Base-by-base conservation (phyloP, 2,888 invertebrate species). In the Myathropa florea region DNA sequence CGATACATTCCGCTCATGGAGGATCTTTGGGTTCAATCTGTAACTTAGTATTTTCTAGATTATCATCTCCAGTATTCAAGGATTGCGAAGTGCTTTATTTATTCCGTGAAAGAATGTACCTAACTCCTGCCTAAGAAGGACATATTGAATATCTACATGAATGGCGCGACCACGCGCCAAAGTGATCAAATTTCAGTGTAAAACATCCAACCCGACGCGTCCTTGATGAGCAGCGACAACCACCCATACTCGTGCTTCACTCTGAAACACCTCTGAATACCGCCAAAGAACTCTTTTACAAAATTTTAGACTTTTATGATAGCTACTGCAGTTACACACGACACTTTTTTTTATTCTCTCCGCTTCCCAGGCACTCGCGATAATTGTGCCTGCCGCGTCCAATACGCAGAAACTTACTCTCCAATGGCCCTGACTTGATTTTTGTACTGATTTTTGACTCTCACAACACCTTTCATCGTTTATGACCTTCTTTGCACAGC, bases 241-340 rank as follows among this genome's bases (percentile, higher is more conserved):
- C 46, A 18, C 0, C 2, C 18, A 9, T 12, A 7, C 33, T 33
- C n/a, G 18, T 18, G 46, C 46, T 46, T 46, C 46, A 6, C 63
- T 10, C n/a, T 3, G 7, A n/a, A 39, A 70, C 55, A 57, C 28
- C 61, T 73, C 55, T 53, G 23, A 30, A 10, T 26, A 30, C 81
- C 70, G 77, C 59, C 82, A 77, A 70, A 53, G 76, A 63, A 59
- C 46, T 46, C 46, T 46, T 46, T 18, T 18, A 46, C 46, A 46
- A 46, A n/a, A 46, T 46, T 18, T 18, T 18, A 46, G 46, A 18
- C 18, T 71, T 78, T 78, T 79, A 78, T 46, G 60, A 59, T 33
- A 39, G 21, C 21, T 71, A 55, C 70, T 65, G 79, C 70, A 70
- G 77, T 53, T 53, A 64, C 75, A 70, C 39, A 71, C 83, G 83